Evolutionary conservation across 2,113 vertebrate genomes (phyloP).

Genomic region (Rhinopomastus cyanomelas): DNA sequence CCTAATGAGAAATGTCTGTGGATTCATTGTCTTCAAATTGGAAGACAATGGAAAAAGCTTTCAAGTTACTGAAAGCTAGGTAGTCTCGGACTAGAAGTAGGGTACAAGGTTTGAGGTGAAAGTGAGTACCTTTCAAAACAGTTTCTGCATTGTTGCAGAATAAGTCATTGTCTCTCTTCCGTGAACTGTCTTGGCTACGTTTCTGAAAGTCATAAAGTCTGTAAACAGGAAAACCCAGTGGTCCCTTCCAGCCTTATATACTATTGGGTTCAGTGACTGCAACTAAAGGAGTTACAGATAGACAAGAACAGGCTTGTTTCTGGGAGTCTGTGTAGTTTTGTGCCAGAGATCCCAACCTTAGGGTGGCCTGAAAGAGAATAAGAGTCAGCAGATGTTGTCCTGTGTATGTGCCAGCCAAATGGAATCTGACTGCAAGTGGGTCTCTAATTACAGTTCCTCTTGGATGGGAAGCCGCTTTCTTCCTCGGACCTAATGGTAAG

Average conservation of each 20-base stretch:
- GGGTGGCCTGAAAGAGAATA: background rate
- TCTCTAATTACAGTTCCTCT: constrained; percentile 80
- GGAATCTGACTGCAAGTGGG: constrained; percentile 30
- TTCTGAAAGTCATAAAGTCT: background rate
- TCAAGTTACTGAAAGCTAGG: background rate
- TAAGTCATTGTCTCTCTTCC: background rate
- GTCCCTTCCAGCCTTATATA: background rate
- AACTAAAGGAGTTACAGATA: background rate
- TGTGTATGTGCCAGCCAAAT: constrained; percentile 16
- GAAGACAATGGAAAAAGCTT: background rate
- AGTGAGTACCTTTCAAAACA: background rate
- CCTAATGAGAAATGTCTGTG: background rate
- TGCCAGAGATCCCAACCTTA: background rate
- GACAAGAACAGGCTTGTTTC: constrained; percentile 13
- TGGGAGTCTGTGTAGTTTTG: constrained; percentile 3
- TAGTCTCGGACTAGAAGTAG: background rate
- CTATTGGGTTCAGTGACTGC: background rate
- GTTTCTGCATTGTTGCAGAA: background rate
- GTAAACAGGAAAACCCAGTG: background rate
- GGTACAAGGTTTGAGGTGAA: background rate
- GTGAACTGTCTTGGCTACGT: rapidly evolving
- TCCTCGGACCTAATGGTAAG: constrained; percentile 85
- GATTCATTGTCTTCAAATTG: background rate
- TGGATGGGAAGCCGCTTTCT: constrained; percentile 82
- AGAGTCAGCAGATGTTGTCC: constrained; percentile 31